Percentiles rank a stretch among this genome's conserved stretches.
These are phyloP conservation scores for Caenorhabditis brenneri DNA, from an alignment of 1,140 invertebrate species.

Conservation along the genomic window DNA sequence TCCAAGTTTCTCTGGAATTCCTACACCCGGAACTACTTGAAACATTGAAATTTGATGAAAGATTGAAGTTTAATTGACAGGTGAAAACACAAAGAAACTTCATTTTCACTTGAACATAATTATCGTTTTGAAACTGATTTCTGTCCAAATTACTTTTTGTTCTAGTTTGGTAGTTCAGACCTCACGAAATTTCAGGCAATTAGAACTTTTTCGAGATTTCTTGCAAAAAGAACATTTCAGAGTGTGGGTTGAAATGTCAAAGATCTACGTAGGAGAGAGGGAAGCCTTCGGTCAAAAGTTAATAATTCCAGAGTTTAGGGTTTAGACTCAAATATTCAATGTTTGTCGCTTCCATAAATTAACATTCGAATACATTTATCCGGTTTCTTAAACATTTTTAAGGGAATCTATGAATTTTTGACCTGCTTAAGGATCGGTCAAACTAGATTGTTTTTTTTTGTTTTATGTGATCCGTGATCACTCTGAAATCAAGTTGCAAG, in stretches of 20 bases:
- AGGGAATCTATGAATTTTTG: background rate
- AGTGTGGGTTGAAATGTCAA: background rate
- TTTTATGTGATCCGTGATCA: background rate
- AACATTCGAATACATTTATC: background rate
- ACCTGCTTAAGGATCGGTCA: background rate
- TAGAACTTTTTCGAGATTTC: too few relatives aligned
- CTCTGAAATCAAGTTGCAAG: background rate
- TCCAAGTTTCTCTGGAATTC: background rate
- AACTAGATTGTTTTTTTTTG: background rate
- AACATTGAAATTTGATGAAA: background rate
- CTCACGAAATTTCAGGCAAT: background rate
- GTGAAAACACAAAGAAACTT: background rate
- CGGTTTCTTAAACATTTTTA: background rate
- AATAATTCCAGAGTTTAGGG: background rate
- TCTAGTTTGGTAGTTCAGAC: background rate
- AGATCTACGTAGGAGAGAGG: background rate
- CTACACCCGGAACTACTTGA: background rate
- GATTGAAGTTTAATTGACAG: background rate
- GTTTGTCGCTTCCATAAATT: constrained; percentile 13
- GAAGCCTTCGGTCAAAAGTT: background rate
- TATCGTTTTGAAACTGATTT: background rate
- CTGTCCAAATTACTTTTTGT: background rate
- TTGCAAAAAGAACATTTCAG: too few relatives aligned
- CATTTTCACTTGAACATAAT: background rate
- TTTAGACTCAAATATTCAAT: background rate